Percentiles rank a stretch among this genome's conserved stretches.
Conservation (phyloP, 2,113 vertebrate species). For the Pseudopodoces humilis region DNA sequence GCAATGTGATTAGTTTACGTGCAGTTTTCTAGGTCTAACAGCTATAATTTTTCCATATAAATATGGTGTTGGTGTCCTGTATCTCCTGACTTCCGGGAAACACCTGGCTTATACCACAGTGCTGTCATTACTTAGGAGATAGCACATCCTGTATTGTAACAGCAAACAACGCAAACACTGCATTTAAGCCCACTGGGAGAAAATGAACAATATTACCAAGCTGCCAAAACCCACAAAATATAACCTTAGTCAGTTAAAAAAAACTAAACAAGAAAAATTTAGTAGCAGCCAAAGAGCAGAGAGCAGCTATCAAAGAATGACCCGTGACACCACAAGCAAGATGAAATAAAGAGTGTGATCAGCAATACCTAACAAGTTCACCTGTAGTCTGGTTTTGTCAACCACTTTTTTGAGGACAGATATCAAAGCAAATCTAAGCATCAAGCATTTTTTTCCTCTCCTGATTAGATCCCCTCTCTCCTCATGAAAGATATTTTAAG, state of each 20-base stretch:
- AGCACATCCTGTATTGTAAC: slow-evolving; percentile 57
- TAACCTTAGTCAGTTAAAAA: neutral
- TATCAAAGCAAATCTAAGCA: neutral
- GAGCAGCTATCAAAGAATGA: neutral
- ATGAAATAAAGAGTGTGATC: neutral
- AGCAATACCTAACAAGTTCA: neutral
- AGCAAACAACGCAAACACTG: slow-evolving; percentile 4
- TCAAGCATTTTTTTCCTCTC: neutral
- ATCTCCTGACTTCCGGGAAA: slow-evolving; percentile 66
- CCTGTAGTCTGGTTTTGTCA: neutral
- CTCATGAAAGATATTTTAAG: neutral
- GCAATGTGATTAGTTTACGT: neutral
- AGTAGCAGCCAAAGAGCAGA: neutral
- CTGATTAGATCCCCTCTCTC: neutral
- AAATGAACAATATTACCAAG: neutral
- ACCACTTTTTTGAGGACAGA: neutral
- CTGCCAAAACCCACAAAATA: neutral
- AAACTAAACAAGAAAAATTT: neutral
- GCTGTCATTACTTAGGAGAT: neutral
- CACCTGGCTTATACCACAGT: slow-evolving; percentile 67
- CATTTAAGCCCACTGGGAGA: neutral
- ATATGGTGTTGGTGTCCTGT: neutral
- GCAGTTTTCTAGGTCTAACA: neutral
- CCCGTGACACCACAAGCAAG: neutral
- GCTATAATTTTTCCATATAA: neutral